A percentile compares a stretch with the other conserved stretches of the same genome.
Evolutionary conservation across 2,797 vertebrate genomes (phyloP).

Genomic region (Siniperca scherzeri): DNA sequence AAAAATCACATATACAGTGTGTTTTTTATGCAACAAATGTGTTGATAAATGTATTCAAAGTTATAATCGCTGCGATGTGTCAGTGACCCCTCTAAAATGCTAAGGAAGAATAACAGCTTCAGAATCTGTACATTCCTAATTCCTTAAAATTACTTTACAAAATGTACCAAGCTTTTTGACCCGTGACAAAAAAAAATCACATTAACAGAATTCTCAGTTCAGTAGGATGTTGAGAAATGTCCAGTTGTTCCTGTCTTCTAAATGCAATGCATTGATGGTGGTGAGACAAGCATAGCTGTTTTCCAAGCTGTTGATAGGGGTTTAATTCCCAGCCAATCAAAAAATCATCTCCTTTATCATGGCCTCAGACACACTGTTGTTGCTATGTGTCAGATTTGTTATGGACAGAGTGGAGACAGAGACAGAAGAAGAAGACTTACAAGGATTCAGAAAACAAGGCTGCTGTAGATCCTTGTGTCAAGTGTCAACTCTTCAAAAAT

Average conservation of each 20-base stretch:
- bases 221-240: neutral
- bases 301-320: neutral
- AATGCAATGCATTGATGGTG: neutral
- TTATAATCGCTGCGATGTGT: neutral
- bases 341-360: neutral
- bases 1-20: neutral
- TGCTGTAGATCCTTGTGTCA: neutral
- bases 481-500: neutral
- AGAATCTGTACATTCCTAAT: neutral
- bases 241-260: neutral
- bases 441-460: neutral
- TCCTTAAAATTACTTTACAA: neutral
- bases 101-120: neutral
- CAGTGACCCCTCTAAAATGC: neutral
- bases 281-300: no score
- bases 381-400: neutral
- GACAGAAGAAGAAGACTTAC: neutral
- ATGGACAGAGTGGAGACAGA: neutral
- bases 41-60: neutral
- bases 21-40: neutral
- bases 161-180: neutral
- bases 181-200: neutral
- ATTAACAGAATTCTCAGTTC: neutral
- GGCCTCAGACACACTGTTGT: neutral
- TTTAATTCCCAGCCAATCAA: neutral